Evolutionary conservation across 2,113 vertebrate genomes (phyloP).

Genomic region (Megaleporinus macrocephalus): DNA sequence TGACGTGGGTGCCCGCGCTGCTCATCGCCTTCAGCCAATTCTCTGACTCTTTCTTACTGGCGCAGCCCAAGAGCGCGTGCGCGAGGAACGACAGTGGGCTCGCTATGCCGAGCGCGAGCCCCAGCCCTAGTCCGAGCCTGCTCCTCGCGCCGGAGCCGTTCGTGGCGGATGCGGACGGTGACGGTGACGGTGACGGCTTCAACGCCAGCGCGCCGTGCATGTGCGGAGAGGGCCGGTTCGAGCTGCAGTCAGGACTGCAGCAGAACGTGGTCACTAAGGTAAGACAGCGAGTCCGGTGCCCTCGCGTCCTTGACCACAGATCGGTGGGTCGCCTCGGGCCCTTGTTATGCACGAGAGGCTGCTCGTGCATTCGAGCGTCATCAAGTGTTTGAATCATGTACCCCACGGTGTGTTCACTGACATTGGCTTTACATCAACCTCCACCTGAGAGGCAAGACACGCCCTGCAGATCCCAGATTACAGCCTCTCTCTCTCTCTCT

Average conservation of each 20-base stretch:
- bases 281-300: too few species aligned
- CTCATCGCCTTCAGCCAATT: constrained; percentile 96
- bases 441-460: not conserved
- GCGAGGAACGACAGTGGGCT: constrained; percentile 74
- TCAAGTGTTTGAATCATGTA: not conserved
- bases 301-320: constrained; percentile 31
- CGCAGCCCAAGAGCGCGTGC: constrained; percentile 88
- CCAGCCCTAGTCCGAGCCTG: constrained; percentile 8
- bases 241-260: constrained; percentile 88
- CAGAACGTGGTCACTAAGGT: constrained; percentile 98
- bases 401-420: not conserved
- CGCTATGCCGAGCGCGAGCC: constrained; percentile 57
- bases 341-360: not conserved
- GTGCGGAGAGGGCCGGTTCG: constrained; percentile 86
- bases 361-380: not conserved
- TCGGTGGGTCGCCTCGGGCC: not conserved
- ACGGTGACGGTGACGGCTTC: too few species aligned
- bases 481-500: not conserved
- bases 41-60: constrained; percentile 94
- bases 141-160: constrained; percentile 59
- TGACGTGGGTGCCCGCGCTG: constrained; percentile 95
- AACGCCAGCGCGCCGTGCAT: constrained; percentile 76
- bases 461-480: not conserved
- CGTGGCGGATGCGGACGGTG: not conserved
- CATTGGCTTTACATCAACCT: not conserved